Evolutionary conservation across 2,113 vertebrate species (phyloP).

Genomic region (Alces alces): DNA sequence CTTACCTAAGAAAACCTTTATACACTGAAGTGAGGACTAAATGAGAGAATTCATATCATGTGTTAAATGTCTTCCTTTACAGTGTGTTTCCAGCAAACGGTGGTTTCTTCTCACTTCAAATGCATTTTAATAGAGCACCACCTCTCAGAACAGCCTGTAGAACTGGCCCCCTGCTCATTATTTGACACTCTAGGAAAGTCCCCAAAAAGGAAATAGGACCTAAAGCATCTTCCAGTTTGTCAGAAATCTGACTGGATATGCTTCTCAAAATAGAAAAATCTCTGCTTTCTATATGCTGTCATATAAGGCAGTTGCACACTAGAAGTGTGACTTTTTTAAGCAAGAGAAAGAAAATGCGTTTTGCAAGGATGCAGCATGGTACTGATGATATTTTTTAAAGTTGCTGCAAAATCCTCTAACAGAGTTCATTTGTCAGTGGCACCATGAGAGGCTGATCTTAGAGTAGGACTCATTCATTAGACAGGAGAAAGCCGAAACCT

Average conservation of each 20-base stretch:
- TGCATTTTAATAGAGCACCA: background rate
- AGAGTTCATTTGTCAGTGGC: background rate
- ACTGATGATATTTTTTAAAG: background rate
- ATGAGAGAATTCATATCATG: background rate
- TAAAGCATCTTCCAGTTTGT: background rate
- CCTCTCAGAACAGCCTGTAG: background rate
- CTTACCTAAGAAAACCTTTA: background rate
- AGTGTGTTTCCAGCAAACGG: background rate
- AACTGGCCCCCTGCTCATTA: background rate
- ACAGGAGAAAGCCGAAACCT: background rate
- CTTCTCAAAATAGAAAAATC: background rate
- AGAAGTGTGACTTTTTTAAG: background rate
- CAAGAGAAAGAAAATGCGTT: background rate
- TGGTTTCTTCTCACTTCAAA: background rate
- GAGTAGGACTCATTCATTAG: background rate
- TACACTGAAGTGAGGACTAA: background rate
- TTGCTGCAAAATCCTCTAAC: background rate
- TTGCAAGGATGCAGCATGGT: background rate
- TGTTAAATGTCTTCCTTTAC: background rate
- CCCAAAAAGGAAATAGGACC: background rate
- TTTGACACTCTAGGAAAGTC: background rate
- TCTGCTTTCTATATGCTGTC: background rate
- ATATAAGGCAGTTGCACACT: background rate
- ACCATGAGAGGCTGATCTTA: background rate
- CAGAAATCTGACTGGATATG: background rate